Evolutionary conservation across 1,140 invertebrate genomes (phyloP).

Genomic region (Drosophila kepulauana): DNA sequence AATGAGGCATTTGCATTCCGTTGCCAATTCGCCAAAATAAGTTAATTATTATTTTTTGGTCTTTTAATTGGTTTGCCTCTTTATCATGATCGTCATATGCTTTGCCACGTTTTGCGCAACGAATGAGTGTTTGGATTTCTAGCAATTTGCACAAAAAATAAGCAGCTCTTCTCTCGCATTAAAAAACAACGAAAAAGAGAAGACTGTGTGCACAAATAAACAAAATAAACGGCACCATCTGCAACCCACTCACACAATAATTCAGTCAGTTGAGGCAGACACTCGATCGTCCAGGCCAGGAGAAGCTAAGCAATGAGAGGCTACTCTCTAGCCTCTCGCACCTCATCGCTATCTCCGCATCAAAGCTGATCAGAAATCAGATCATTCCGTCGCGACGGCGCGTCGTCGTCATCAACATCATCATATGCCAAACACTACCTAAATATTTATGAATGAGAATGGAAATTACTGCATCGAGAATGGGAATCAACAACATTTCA

Average conservation of each 20-base stretch:
- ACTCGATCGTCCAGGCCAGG: conserved; percentile 8
- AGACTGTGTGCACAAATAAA: conserved; percentile 52
- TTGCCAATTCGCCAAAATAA: conserved; percentile 1
- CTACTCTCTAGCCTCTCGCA: conserved; percentile 3
- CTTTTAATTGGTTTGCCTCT: conserved; percentile 41
- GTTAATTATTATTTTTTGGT: conserved; percentile 15
- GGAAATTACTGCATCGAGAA: conserved; percentile 54
- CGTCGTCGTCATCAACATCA: not conserved
- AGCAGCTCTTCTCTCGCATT: conserved; percentile 15
- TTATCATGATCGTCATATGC: conserved; percentile 30
- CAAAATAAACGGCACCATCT: conserved; percentile 28
- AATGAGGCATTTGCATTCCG: conserved; percentile 38
- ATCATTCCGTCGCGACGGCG: conserved; percentile 33
- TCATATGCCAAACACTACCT: conserved; percentile 36
- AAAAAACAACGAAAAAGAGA: conserved; percentile 4
- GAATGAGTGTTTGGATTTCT: conserved; percentile 18
- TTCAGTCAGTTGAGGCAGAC: not conserved
- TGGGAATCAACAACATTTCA: conserved; percentile 54
- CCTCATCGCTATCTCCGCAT: not conserved
- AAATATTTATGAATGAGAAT: conserved; percentile 74
- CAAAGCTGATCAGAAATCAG: conserved; percentile 35
- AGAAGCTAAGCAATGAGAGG: not conserved
- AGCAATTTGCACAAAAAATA: conserved; percentile 50
- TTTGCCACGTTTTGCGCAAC: conserved; percentile 25
- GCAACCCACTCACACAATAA: conserved; percentile 39